phyloP scores from a whole-genome alignment of 2,797 vertebrate species.

The Onychomys torridus region DNA sequence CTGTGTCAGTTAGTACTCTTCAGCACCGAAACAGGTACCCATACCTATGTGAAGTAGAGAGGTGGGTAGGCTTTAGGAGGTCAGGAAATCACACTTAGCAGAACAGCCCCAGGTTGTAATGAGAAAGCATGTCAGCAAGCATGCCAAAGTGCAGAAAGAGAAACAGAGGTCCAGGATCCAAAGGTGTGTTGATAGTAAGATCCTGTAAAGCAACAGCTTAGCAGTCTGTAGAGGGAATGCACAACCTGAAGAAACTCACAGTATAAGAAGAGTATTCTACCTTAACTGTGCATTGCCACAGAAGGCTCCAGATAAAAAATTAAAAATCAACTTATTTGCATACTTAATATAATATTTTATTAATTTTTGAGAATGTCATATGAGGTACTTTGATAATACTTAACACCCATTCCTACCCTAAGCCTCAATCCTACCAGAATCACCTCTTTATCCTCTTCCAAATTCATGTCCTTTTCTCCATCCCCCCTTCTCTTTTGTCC shows the following conservation, averaged over 20 bases:
- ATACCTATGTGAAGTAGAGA: not conserved
- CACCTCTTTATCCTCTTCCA: not conserved
- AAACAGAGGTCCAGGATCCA: not conserved
- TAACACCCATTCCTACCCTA: no score
- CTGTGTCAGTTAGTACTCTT: not conserved
- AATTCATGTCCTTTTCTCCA: no score
- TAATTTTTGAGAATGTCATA: not conserved
- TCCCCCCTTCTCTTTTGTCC: no score
- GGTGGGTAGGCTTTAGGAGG: not conserved
- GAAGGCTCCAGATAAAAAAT: not conserved
- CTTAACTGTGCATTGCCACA: not conserved
- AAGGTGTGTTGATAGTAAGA: accelerated
- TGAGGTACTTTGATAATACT: not conserved
- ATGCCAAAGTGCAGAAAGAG: not conserved
- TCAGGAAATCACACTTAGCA: not conserved
- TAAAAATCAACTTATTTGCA: slow-evolving; percentile 34
- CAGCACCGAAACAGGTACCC: not conserved
- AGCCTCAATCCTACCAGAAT: not conserved
- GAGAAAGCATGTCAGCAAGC: not conserved
- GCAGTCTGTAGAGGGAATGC: accelerated
- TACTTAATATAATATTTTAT: not conserved
- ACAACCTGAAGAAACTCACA: not conserved
- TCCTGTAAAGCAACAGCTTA: no score
- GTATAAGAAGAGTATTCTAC: not conserved
- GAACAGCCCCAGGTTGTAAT: not conserved